Evolutionary conservation across 2,888 invertebrate genomes (phyloP).

Genomic region (Pogonocherus hispidulus): DNA sequence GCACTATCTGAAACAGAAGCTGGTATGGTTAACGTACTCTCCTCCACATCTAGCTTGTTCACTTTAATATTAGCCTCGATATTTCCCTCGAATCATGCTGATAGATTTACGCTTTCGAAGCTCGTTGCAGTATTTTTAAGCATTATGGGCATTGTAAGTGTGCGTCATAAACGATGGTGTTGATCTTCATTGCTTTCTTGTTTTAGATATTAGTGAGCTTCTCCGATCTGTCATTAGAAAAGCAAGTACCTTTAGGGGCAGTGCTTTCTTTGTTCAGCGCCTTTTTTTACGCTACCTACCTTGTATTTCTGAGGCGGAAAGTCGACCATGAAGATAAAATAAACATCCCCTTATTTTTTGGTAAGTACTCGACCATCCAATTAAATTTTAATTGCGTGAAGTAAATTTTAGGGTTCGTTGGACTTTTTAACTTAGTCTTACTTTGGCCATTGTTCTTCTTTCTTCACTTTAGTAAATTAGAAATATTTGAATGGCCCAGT

Average conservation of each 20-base stretch:
- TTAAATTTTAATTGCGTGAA: no score
- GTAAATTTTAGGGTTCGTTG: slow-evolving; percentile 90
- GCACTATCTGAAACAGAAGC: slow-evolving; percentile 87
- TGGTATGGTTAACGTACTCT: slow-evolving; percentile 89
- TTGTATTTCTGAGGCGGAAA: slow-evolving; percentile 88
- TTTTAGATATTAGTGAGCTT: slow-evolving; percentile 82
- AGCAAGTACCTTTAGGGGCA: slow-evolving; percentile 81
- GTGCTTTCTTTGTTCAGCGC: slow-evolving; percentile 89
- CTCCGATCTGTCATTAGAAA: slow-evolving; percentile 78
- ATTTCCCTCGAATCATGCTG: slow-evolving; percentile 85
- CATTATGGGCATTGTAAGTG: slow-evolving; percentile 83
- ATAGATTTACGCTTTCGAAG: slow-evolving; percentile 90
- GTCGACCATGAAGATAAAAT: slow-evolving; percentile 94
- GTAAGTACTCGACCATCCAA: slow-evolving; percentile 73
- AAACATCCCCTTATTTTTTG: slow-evolving; percentile 96
- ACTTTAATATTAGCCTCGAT: slow-evolving; percentile 89
- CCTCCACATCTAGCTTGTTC: slow-evolving; percentile 91
- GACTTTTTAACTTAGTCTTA: slow-evolving; percentile 88
- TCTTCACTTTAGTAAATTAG: slow-evolving; percentile 85
- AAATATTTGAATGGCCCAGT: slow-evolving; percentile 89
- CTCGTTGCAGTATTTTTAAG: slow-evolving; percentile 84
- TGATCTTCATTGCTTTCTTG: neutral
- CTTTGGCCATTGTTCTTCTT: slow-evolving; percentile 93
- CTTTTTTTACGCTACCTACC: slow-evolving; percentile 90
- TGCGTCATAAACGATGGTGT: slow-evolving; percentile 6